phyloP scores from a whole-genome alignment of 2,113 vertebrate species.

The Archilochus colubris region DNA sequence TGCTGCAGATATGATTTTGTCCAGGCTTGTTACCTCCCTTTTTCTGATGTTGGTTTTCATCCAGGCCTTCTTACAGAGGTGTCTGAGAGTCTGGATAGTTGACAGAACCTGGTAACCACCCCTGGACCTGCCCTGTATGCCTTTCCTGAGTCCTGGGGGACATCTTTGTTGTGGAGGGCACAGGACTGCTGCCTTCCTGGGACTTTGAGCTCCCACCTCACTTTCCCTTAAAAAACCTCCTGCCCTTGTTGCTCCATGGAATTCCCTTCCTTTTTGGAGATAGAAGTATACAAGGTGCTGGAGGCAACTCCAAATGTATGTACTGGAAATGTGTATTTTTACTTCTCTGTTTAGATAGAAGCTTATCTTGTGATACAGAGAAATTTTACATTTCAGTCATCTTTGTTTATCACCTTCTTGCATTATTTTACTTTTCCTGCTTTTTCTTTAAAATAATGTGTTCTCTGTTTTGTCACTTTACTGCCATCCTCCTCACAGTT shows the following conservation, averaged over 20 bases:
- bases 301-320: not conserved
- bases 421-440: not conserved
- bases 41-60: not conserved
- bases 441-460: not conserved
- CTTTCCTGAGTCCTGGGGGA: not conserved
- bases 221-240: not conserved
- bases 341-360: not conserved
- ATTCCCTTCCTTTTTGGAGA: not conserved
- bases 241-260: not conserved
- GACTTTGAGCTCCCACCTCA: not conserved
- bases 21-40: not conserved
- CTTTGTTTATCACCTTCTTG: not conserved
- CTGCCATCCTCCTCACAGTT: not conserved
- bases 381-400: not conserved
- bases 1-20: not conserved
- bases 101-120: not conserved
- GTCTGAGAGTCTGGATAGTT: not conserved
- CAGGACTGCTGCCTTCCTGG: not conserved
- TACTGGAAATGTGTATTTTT: not conserved
- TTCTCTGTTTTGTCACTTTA: not conserved
- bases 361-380: not conserved
- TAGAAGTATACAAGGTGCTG: not conserved
- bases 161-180: rapidly evolving
- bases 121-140: not conserved
- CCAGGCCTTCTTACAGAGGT: rapidly evolving